These are phyloP conservation scores for Nesospiza acunhae DNA, from an alignment of 2,113 vertebrate genomes.

Conservation along the genomic window DNA sequence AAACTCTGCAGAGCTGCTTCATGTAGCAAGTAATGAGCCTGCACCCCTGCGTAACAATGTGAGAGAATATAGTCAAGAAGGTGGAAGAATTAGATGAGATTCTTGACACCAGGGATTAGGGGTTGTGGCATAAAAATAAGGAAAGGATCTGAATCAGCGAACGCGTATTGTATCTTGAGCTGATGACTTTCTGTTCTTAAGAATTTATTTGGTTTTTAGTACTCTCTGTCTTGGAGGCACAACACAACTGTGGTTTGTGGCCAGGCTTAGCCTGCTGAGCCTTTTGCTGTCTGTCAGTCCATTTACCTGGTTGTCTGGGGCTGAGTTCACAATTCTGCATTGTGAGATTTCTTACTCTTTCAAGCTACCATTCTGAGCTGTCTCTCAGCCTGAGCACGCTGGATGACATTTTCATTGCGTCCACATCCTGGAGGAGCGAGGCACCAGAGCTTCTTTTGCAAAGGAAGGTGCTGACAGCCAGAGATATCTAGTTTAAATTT, in stretches of 20 bases:
- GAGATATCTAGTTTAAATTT: background rate
- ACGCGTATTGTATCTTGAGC: background rate
- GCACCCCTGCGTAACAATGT: background rate
- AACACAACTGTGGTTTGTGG: background rate
- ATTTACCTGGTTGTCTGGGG: background rate
- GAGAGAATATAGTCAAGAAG: background rate
- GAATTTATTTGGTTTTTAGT: background rate
- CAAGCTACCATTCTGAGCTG: background rate
- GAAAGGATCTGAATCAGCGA: background rate
- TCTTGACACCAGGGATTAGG: slow-evolving; percentile 54
- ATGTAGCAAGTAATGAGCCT: slow-evolving; percentile 11
- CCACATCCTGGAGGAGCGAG: background rate
- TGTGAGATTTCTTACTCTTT: background rate
- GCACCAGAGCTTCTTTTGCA: background rate
- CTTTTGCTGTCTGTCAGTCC: background rate
- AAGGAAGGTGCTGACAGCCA: background rate
- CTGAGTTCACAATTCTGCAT: background rate
- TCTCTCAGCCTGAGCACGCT: background rate
- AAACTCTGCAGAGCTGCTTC: background rate
- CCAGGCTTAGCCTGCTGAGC: background rate
- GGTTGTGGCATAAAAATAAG: slow-evolving; percentile 34
- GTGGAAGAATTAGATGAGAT: slow-evolving; percentile 51
- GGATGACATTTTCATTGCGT: background rate
- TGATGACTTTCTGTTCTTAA: background rate
- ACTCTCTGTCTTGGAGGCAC: background rate